Percentiles rank a stretch among this genome's conserved stretches.
Evolutionary conservation across 2,113 vertebrate genomes (phyloP).

Genomic region (Pterophyllum scalare): DNA sequence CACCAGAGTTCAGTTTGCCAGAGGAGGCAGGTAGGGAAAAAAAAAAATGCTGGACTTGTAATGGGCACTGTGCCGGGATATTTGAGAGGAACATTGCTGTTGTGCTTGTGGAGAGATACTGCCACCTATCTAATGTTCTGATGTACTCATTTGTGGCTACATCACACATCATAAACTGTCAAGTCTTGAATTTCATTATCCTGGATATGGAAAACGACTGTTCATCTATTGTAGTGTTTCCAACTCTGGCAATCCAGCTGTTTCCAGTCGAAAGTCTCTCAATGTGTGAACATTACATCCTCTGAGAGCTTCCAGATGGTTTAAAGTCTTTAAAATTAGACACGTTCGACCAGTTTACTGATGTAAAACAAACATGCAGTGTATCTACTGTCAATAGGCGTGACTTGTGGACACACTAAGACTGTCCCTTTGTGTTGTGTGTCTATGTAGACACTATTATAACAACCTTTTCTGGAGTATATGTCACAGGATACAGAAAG

Average conservation of each 20-base stretch:
- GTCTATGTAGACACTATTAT: background rate
- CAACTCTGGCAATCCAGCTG: background rate
- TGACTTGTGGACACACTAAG: background rate
- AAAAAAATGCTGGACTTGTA: background rate
- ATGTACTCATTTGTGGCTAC: background rate
- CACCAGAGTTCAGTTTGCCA: background rate
- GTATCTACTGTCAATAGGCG: background rate
- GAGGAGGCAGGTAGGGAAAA: background rate
- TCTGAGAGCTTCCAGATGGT: background rate
- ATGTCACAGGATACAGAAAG: background rate
- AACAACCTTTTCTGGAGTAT: background rate
- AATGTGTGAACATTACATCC: background rate
- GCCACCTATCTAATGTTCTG: background rate
- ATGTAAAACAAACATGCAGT: background rate
- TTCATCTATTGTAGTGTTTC: background rate
- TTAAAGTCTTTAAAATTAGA: background rate
- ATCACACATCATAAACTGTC: background rate
- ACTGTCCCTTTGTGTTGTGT: no score
- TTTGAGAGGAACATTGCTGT: background rate
- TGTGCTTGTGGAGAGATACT: background rate
- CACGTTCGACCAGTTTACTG: background rate
- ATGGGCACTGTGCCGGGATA: background rate
- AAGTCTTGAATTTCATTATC: background rate
- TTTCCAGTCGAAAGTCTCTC: background rate
- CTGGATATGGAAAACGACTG: background rate